Evolutionary conservation across 2,113 vertebrate species (phyloP).

Genomic region (Gorsachius goisagi): DNA sequence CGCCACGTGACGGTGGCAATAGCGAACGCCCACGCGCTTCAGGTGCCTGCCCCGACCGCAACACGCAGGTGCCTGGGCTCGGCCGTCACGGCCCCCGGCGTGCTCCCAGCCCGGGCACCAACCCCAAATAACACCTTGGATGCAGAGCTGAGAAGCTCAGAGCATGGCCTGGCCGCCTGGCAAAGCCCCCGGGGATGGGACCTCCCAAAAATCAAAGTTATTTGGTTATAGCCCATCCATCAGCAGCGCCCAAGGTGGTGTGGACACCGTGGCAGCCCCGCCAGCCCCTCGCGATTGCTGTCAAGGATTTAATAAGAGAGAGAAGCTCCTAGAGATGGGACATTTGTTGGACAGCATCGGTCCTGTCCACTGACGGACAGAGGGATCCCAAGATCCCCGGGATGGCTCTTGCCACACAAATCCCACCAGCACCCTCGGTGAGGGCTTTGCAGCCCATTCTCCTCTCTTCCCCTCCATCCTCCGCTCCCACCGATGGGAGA

Average conservation of each 20-base stretch:
- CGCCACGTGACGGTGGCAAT: slow-evolving; percentile 39
- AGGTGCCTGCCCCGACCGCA: slow-evolving; percentile 29
- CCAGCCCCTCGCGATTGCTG: background rate
- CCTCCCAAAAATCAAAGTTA: background rate
- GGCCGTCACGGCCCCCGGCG: fast-evolving
- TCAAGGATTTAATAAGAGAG: background rate
- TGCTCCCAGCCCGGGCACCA: background rate
- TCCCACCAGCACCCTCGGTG: background rate
- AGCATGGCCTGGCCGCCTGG: fast-evolving
- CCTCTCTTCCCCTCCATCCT: background rate
- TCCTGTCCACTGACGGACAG: background rate
- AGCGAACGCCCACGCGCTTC: slow-evolving; percentile 25
- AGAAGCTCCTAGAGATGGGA: background rate
- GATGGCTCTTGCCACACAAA: background rate
- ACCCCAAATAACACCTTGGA: background rate
- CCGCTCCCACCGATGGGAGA: background rate
- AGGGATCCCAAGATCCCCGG: background rate
- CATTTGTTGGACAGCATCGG: fast-evolving
- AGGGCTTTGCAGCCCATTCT: background rate
- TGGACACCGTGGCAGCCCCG: fast-evolving
- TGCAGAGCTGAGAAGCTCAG: background rate
- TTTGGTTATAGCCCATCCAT: background rate
- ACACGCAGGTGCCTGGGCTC: slow-evolving; percentile 15
- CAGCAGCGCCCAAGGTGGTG: background rate
- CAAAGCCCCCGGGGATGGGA: background rate